Conservation (phyloP, 2,797 vertebrate genomes). For the Arctocebus calabarensis region DNA sequence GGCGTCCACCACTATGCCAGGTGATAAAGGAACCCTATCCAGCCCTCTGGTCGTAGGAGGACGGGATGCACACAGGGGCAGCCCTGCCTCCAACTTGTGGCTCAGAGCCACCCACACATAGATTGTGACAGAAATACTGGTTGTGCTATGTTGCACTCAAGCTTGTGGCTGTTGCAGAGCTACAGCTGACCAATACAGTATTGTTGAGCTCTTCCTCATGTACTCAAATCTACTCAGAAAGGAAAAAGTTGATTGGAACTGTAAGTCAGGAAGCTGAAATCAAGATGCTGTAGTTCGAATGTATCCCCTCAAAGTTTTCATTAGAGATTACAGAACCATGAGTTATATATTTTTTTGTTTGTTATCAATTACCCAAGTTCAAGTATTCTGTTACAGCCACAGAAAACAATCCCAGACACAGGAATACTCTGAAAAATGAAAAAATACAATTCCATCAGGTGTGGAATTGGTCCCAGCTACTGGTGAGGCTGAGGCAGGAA, state of each 20-base stretch:
- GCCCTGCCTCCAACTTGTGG: not conserved
- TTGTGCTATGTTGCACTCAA: accelerated
- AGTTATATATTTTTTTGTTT: not conserved
- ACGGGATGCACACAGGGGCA: not conserved
- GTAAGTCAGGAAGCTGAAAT: not conserved
- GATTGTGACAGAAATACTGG: too few relatives aligned
- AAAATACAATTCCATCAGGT: not conserved
- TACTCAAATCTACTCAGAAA: not conserved
- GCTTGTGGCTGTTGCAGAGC: not conserved
- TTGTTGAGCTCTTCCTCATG: too few relatives aligned
- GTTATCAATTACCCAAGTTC: not conserved
- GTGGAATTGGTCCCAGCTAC: not conserved
- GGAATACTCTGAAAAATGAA: not conserved
- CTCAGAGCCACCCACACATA: not conserved
- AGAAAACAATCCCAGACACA: not conserved
- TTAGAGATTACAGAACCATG: not conserved
- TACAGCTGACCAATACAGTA: not conserved
- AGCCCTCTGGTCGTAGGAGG: not conserved
- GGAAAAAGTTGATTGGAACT: not conserved
- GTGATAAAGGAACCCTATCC: too few relatives aligned
- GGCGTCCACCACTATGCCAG: not conserved
- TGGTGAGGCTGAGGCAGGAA: not conserved
- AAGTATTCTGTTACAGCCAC: not conserved
- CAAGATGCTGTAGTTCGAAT: not conserved
- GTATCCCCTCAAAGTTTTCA: not conserved